Evolutionary conservation across 2,113 vertebrate genomes (phyloP), one percentile per base, ranked within the genome.

Genomic region (Bungarus multicinctus): DNA sequence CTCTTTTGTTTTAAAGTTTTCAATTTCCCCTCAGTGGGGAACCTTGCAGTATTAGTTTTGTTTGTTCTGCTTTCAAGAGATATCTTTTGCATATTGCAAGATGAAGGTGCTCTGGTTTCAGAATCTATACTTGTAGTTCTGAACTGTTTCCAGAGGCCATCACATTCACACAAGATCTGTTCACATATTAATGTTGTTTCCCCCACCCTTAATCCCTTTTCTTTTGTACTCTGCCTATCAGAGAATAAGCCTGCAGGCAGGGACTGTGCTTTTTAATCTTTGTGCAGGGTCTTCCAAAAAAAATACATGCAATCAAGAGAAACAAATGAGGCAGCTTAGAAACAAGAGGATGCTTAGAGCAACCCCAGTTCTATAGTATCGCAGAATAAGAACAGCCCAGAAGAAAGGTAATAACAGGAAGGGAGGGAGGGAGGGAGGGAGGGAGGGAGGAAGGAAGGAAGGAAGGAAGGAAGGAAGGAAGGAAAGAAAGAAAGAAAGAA

Each of bases 1-100:
- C 91, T 93, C 34, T 92, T 93, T 87, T 94, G 92, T 89, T 93
- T 91, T 64, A 87, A 95, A 74, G 94, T 92, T 95, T 91, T 92
- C 94, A 89, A 94, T 91, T 91, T 94, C 50, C 91, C 92, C 92
- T 85, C 91, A 91, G 93, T 58, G 90, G 94, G 0, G 11, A 64
- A 20, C 93, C 89, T 45, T 94, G 90, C 64, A 81, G 7, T 85
- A 91, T 94, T 94, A 91, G 30, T 47, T 94, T 20, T 89, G 69
- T 92, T 92, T 55, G 60, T 64, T 86, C 74, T 52, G n/a, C 22
- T 53, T 39, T 27, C 30, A 87, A 54, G 16, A 64, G n/a, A 39
- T 30, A 87, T 87, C n/a, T 90, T 90, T 93, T 54, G 55, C 92
- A 93, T 39, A 64, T 64, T 90, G n/a, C 55, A 53, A 39, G 45